Percentiles rank a stretch among this genome's conserved stretches.
These are phyloP conservation scores for Diorhabda elongata DNA, from an alignment of 1,140 invertebrate species.

Conservation along the genomic window DNA sequence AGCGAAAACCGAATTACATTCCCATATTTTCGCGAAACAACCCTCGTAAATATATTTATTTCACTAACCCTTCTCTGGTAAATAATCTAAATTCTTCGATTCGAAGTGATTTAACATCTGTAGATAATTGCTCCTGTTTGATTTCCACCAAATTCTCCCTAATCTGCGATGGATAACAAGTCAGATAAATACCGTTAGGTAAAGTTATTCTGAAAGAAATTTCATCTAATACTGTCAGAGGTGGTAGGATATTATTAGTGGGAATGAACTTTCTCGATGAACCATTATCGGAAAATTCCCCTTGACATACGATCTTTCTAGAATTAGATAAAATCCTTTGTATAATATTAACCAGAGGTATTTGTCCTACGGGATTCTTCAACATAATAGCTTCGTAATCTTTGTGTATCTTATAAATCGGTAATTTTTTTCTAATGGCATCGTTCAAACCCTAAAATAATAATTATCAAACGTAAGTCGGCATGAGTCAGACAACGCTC, in stretches of 20 bases:
- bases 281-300: constrained; percentile 9
- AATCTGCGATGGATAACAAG: constrained; percentile 10
- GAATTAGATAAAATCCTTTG: constrained; percentile 12
- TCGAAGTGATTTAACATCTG: background rate
- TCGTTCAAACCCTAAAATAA: constrained; percentile 3
- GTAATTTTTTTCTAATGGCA: background rate
- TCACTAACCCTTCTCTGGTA: constrained; percentile 24
- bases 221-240: background rate
- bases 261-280: background rate
- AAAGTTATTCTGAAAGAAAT: constrained; percentile 28
- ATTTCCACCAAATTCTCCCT: constrained; percentile 17
- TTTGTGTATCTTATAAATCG: constrained; percentile 24
- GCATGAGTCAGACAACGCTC: too few species aligned
- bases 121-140: constrained; percentile 25
- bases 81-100: constrained; percentile 33
- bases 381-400: background rate
- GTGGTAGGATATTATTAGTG: background rate
- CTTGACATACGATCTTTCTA: background rate
- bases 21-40: too few species aligned
- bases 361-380: constrained; percentile 10
- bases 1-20: too few species aligned
- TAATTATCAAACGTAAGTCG: background rate
- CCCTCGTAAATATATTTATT: background rate
- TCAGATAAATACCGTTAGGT: constrained; percentile 31
- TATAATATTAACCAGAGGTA: constrained; percentile 22